Conservation (phyloP, 1,140 invertebrate genomes). For the Papilio machaon region DNA sequence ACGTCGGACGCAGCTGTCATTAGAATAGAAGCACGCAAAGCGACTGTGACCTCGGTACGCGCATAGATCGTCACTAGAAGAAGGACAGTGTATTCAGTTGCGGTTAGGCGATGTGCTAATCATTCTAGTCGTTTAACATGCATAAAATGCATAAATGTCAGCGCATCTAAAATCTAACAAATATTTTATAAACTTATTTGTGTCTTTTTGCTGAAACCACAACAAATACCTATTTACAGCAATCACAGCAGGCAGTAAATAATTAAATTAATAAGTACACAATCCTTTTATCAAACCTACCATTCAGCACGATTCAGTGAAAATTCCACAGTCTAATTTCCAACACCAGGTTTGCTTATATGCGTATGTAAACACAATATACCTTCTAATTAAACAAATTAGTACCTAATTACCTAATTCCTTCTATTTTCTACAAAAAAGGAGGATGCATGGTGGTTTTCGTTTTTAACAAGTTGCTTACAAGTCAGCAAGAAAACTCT, state of each 20-base stretch:
- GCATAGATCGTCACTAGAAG: slow-evolving; percentile 18
- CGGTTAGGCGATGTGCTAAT: slow-evolving; percentile 30
- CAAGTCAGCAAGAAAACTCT: too few relatives aligned
- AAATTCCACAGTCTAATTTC: too few relatives aligned
- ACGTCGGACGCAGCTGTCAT: slow-evolving; percentile 18
- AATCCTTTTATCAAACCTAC: too few relatives aligned
- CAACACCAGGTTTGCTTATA: not conserved
- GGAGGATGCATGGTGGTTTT: not conserved
- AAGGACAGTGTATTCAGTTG: slow-evolving; percentile 19
- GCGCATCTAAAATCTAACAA: not conserved
- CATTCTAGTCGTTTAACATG: slow-evolving; percentile 2
- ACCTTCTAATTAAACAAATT: not conserved
- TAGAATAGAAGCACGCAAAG: slow-evolving; percentile 36
- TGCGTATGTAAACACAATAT: not conserved
- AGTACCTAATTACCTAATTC: not conserved
- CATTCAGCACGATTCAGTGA: too few relatives aligned
- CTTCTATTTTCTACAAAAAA: not conserved
- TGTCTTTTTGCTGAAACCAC: too few relatives aligned
- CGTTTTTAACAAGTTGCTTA: too few relatives aligned
- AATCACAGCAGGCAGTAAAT: too few relatives aligned
- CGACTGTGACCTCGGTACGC: not conserved
- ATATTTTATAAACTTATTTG: not conserved
- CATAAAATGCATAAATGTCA: not conserved
- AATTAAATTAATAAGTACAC: too few relatives aligned
- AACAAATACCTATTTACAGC: not conserved